Conservation (phyloP, 2,797 vertebrate species). For the Hypotaenidia okinawae region DNA sequence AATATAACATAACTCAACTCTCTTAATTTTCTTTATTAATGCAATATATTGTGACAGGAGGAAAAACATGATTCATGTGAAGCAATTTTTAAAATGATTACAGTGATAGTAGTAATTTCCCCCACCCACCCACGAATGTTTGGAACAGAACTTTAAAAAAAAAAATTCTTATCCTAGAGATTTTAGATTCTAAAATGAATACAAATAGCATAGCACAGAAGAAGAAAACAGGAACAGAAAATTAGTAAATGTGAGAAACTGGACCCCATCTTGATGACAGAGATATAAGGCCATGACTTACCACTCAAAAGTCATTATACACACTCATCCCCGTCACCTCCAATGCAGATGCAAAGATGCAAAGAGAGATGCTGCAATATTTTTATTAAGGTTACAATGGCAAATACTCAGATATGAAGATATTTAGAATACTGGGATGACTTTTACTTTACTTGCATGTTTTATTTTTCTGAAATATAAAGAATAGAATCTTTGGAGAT, state of each 20-base stretch:
- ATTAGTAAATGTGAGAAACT: background rate
- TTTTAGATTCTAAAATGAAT: background rate
- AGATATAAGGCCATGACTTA: background rate
- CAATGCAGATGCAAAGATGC: fast-evolving
- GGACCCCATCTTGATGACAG: background rate
- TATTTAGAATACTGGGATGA: background rate
- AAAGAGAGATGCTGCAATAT: background rate
- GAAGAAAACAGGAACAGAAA: background rate
- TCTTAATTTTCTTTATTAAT: background rate
- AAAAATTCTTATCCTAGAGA: background rate
- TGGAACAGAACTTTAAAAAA: background rate
- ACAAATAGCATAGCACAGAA: background rate
- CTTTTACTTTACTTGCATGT: background rate
- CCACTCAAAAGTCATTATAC: background rate
- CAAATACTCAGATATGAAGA: background rate
- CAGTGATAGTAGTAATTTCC: background rate
- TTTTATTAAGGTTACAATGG: background rate
- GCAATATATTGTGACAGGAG: background rate
- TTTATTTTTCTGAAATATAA: background rate
- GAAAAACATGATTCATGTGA: background rate
- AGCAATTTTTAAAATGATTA: background rate
- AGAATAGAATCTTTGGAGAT: background rate
- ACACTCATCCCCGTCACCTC: background rate
- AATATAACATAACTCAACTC: background rate
- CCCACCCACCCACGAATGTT: fast-evolving